Evolutionary conservation across 2,113 vertebrate genomes (phyloP), one percentile per base, ranked within the genome.

Genomic region (Notothenia rossii): DNA sequence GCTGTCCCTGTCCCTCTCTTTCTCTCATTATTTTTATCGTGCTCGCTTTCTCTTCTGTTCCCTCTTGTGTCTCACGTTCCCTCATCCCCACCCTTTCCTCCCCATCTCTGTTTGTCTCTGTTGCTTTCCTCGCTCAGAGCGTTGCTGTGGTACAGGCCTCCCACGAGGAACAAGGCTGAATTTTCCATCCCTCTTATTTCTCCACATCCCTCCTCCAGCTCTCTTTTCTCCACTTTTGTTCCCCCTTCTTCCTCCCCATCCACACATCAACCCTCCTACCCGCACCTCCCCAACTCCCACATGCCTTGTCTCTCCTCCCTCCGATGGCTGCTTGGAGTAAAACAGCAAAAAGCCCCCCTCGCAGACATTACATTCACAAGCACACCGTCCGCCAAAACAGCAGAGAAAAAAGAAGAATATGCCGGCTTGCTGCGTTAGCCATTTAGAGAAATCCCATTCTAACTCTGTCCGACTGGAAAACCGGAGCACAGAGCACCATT

Each of bases 1-100:
- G 93, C 90, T 85, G 85, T 91, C 89, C 87, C 85, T 75, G 83
- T 88, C 89, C 88, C 87, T 68, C 83, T 82, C 81, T 76, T 82
- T 85, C 86, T 86, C 91, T 88, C 86, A 91, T 92, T 92, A 90
- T 90, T 90, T 92, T 86, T 82, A 86, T 75, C 82, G 11, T 53
- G 70, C 87, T 86, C 48, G 56, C 91, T 77, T 85, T 91, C 71
- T 84, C 88, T 86, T 77, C 43, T 88, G 77, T 86, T 91, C 75
- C 77, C 87, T 74, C 89, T 88, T 63, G 86, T 88, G 85, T 90
- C 85, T 87, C 49, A 20, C 67, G 25, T 84, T 86, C 86, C 89
- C 85, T 78, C 45, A 43, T 87, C 84, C 75, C 87, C 86, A 76
- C 87, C 86, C 82, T 88, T 76, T 68, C 79, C 79, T 79, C 84